Base-by-base conservation (phyloP, 2,113 vertebrate species). In the Panthera uncia region DNA sequence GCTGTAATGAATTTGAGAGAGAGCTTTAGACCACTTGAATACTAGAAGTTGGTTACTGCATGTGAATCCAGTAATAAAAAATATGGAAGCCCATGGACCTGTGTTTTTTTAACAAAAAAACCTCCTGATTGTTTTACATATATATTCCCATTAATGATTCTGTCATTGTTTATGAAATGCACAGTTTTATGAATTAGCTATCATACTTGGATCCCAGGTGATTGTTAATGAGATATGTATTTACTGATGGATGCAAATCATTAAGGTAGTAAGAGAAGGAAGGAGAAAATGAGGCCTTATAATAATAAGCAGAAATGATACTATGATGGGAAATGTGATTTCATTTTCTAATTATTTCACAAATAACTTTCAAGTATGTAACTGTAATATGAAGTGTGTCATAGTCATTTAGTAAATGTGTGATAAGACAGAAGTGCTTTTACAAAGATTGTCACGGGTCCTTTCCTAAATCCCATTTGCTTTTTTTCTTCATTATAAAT, bases 301-400 rank as follows among this genome's bases (percentile, higher is more conserved):
- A 71, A 45, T 38, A 74, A 80, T 27, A 14, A 78, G 1, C 23
- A 33, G 14, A 2, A 95, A 66, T 74, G 45, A 36, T 76, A 65
- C 41, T 65, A 14, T 41, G 8, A 80, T 89, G 6, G 33, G 21
- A 52, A 66, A 79, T 93, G 23, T 63, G 10, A 76, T 93, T 96
- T 96, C n/a, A 86, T 66, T 96, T 89, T 94, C 33, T 41, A 57
- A 18, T 45, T 80, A 38, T 29, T 94, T 88, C 8, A 78, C 52
- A 82, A 80, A 48, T 73, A 97, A 80, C 80, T 92, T 61, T 80
- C 12, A 69, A 8, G 74, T 4, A 57, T 50, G 27, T 68, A 41
- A 80, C 33, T 68, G 10, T 76, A 81, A 38, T 4, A 48, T n/a
- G 68, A 80, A 55, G 5, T 63, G 3, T 66, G 14, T 92, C 41